Evolutionary conservation across 2,888 invertebrate species (phyloP), one percentile per base, ranked within the genome.

Genomic region (Dioctria rufipes): DNA sequence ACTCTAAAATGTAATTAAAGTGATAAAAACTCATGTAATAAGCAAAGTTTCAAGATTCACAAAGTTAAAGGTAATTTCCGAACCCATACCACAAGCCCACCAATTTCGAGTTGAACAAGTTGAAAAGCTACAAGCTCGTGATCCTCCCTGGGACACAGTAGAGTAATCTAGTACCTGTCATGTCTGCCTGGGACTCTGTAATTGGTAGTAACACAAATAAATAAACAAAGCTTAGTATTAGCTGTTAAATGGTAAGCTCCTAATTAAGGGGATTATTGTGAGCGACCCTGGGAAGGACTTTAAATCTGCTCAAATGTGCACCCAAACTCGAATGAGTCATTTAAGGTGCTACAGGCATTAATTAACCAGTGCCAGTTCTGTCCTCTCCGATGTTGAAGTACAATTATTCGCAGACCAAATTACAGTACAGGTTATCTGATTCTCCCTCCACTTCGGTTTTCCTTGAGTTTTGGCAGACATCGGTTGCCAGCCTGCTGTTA

Each of bases 181-280:
- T 39, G 71, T 71, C 71, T 37, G 67, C 40, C 71, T 51, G 71
- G 51, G 51, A 60, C 75, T 75, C 60, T 61, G 75, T 75, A 75
- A 75, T 75, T 75, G 61, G 58, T 75, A 75, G 60, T 61, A 75
- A 75, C 75, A 42, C 60, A 75, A 60, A 75, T 75, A 75, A 75
- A 75, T 61, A 75, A 60, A 75, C 75, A 75, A 75, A 60, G 75
- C 43, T 75, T 43, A 43, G 75, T 61, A 75, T 61, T 75, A 75
- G 75, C 75, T 75, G 75, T 75, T 75, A 75, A 75, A 75, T 61
- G 75, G 39, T 75, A 75, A 75, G 75, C 75, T 75, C 43, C 75
- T 75, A 75, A 75, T 75, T 75, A 75, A 75, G 75, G 75, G 75
- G 46, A 75, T 75, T 75, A 75, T 60, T 25, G 75, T 25, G 46